Base-by-base conservation (phyloP, 2,113 vertebrate genomes). In the Polyodon spathula region DNA sequence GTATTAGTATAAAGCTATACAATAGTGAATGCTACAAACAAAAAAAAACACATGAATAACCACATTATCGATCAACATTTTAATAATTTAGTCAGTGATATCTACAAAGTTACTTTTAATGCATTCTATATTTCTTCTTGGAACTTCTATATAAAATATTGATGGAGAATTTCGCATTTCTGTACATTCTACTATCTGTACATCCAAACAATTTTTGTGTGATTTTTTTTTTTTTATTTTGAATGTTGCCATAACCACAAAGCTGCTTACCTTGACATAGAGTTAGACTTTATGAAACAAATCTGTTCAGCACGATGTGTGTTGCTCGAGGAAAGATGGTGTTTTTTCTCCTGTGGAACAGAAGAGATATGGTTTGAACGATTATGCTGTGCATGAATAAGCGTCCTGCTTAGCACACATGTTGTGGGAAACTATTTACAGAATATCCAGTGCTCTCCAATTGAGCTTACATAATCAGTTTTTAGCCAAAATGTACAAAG, bases 291-390 rank as follows among this genome's bases (percentile, higher is more conserved):
- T 76, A 92, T 88, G 73, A 90, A 92, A 82, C 84, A 85, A 76
- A 88, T 86, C 70, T 83, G 85, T 78, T 97, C 92, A 98, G 89
- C 96, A 98, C 50, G 94, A 90, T 50, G 94, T 91, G 79, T 97
- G 93, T 82, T 86, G 90, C 69, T 98, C 93, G 81, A 92, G 91
- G 87, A 94, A 90, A 84, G 91, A 85, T 50, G 85, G 75, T 83
- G 90, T 82, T 87, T 93, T 94, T 74, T 96, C 91, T 91, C 85
- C 94, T 94, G 76, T 1, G 1, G 37, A 40, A 14, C 46, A 65
- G 56, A 61, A 42, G 40, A 66, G 38, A 67, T 57, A 46, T 7
- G 3, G 58, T 40, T 43, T 65, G n/a, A n/a, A n/a, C 40, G 6
- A 8, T 60, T 51, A 66, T 11, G 43, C 37, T 16, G 50, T 12